Base-by-base conservation (phyloP, 2,113 vertebrate species). In the Mola mola region DNA sequence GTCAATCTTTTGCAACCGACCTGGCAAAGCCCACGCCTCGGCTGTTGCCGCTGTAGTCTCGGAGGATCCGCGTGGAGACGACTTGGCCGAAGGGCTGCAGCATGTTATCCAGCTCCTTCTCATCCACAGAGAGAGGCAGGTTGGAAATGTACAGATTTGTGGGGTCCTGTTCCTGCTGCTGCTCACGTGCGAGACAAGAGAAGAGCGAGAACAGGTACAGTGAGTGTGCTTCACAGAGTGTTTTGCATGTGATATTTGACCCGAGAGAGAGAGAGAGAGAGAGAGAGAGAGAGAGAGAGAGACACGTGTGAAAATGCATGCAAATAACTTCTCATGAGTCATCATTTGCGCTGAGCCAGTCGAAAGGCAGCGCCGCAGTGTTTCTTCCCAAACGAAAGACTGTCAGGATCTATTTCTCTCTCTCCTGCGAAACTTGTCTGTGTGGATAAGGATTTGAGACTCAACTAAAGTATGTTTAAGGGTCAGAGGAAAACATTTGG, bases 91-190 rank as follows among this genome's bases (percentile, higher is more conserved):
- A 92, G 5, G 92, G 89, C 87, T 97, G 97, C 83, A 99, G 93
- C 93, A 98, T 96, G 67, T 94, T 96, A 92, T 99, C 97, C 85
- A 99, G 85, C 82, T 99, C 97, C 81, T 98, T 97, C 78, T 99
- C 96, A 62, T 99, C 97, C 95, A 99, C 96, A 19, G 95, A 97
- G 69, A 98, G 91, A 0, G 97, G 97, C 87, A 99, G 87, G 89
- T 99, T 99, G 89, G 97, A 98, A 88, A 99, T 96, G 89, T 99
- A 99, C 51, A 99, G 92, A 84, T 99, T 99, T 73, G 92, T 93
- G 5, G 91, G 92, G 70, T 93, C 92, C 92, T 99, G 97, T 68
- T 99, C 97, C 93, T 99, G 97, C 94, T 99, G 97, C 97, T 99
- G 87, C 8, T 85, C 50, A 62, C 24, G 71, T 76, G 16, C 48